These are phyloP conservation scores for Gasteruption jaculator DNA, from an alignment of 2,888 invertebrate species.

Conservation along the genomic window DNA sequence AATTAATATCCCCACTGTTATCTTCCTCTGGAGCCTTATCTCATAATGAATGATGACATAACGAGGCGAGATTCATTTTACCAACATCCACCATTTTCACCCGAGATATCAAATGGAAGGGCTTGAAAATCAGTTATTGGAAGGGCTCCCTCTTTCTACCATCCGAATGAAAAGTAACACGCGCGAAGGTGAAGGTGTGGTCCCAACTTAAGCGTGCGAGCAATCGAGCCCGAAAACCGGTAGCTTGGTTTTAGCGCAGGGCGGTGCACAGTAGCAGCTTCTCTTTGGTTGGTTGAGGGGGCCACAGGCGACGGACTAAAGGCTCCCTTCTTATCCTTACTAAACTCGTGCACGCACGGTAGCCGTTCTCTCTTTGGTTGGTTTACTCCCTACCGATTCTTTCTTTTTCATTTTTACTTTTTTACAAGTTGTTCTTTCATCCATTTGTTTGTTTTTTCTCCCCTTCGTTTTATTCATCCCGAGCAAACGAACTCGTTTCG, in stretches of 20 bases:
- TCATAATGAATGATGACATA: no score
- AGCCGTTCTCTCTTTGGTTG: slow-evolving; percentile 39
- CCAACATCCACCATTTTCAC: slow-evolving; percentile 23
- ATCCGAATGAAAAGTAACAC: slow-evolving; percentile 9
- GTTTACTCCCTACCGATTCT: no score
- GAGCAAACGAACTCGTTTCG: no score
- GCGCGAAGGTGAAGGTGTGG: slow-evolving; percentile 32
- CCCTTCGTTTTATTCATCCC: no score
- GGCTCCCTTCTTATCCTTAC: slow-evolving; percentile 33
- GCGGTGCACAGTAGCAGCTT: slow-evolving; percentile 49
- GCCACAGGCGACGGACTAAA: slow-evolving; percentile 25
- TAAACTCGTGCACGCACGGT: slow-evolving; percentile 41
- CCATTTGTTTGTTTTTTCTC: no score
- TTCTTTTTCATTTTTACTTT: no score
- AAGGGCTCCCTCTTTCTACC: slow-evolving; percentile 11
- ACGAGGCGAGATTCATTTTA: no score
- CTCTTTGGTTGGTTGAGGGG: slow-evolving; percentile 46
- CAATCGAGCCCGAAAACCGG: slow-evolving; percentile 47
- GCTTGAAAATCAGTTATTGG: slow-evolving; percentile 20
- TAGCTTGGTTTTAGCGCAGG: slow-evolving; percentile 47
- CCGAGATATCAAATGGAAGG: slow-evolving; percentile 23
- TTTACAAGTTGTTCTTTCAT: no score
- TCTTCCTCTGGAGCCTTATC: no score
- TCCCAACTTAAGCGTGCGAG: no score
- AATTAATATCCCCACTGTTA: no score